Percentiles rank a stretch among this genome's conserved stretches.
These are phyloP conservation scores for Danaus chrysippus DNA, from an alignment of 2,888 invertebrate species.

Conservation along the genomic window DNA sequence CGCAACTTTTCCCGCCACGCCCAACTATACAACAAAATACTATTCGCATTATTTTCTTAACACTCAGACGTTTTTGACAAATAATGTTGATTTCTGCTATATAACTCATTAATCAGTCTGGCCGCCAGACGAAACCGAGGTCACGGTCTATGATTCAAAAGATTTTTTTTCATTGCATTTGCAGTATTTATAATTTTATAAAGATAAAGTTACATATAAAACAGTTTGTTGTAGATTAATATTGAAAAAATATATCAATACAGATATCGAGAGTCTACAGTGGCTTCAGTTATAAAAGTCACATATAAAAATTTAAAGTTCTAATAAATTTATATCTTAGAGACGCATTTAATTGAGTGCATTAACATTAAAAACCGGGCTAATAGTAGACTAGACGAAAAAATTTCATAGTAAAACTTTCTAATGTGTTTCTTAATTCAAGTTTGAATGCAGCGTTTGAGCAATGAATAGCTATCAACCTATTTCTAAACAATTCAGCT, in stretches of 20 bases:
- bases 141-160: background rate
- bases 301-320: constrained; percentile 3
- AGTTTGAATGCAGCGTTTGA: constrained; percentile 24
- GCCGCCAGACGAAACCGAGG: constrained; percentile 6
- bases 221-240: too few relatives aligned
- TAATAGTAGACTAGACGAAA: constrained; percentile 7
- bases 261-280: too few relatives aligned
- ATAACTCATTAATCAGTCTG: constrained; percentile 16
- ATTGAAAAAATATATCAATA: too few relatives aligned
- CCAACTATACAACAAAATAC: constrained; percentile 57
- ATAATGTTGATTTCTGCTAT: constrained; percentile 9
- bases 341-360: constrained; percentile 10
- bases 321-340: constrained; percentile 1
- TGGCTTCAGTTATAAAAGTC: too few relatives aligned
- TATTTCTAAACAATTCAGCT: constrained; percentile 2
- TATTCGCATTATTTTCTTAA: constrained; percentile 27
- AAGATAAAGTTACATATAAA: background rate
- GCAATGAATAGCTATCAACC: constrained; percentile 24
- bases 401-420: constrained; percentile 32
- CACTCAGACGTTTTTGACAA: constrained; percentile 10
- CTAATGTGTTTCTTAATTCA: constrained; percentile 33
- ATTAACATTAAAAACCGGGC: constrained; percentile 9
- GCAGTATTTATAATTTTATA: background rate
- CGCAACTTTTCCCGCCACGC: constrained; percentile 78
- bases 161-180: background rate